Conservation (phyloP, 2,797 vertebrate species). For the Sebastes minor region DNA sequence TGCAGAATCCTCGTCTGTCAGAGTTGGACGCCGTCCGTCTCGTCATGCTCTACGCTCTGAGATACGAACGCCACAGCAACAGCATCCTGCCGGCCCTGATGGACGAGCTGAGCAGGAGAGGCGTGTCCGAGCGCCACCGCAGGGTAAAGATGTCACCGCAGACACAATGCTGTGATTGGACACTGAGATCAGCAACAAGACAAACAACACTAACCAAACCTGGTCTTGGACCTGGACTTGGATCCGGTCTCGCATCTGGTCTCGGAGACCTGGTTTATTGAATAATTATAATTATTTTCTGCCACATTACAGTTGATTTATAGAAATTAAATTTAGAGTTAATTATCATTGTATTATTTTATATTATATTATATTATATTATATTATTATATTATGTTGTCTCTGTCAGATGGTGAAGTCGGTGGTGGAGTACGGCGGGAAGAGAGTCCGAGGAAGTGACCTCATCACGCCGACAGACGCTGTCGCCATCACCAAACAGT, state of each 20-base stretch:
- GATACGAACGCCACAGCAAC: conserved; percentile 92
- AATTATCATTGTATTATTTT: too few species aligned
- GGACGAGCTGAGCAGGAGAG: conserved; percentile 85
- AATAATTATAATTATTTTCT: too few species aligned
- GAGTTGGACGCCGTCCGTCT: conserved; percentile 90
- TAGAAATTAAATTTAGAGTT: too few species aligned
- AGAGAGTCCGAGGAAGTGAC: conserved; percentile 92
- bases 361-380: too few species aligned
- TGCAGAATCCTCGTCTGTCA: conserved; percentile 87
- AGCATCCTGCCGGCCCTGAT: conserved; percentile 86
- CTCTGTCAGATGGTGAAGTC: conserved; percentile 87
- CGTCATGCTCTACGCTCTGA: conserved; percentile 94
- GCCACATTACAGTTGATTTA: too few species aligned
- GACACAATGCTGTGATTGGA: not conserved
- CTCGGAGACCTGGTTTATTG: too few species aligned
- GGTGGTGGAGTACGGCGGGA: conserved; percentile 93
- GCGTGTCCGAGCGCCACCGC: conserved; percentile 86
- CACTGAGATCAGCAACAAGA: not conserved
- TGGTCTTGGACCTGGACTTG: not conserved
- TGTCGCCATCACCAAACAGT: conserved; percentile 96
- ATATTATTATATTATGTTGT: too few species aligned
- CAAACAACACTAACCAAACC: not conserved
- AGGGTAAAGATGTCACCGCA: conserved; percentile 53
- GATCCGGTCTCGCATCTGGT: too few species aligned
- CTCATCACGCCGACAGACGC: conserved; percentile 93